These are phyloP conservation scores for Cantharis lateralis DNA, from an alignment of 2,888 invertebrate species.

Conservation along the genomic window DNA sequence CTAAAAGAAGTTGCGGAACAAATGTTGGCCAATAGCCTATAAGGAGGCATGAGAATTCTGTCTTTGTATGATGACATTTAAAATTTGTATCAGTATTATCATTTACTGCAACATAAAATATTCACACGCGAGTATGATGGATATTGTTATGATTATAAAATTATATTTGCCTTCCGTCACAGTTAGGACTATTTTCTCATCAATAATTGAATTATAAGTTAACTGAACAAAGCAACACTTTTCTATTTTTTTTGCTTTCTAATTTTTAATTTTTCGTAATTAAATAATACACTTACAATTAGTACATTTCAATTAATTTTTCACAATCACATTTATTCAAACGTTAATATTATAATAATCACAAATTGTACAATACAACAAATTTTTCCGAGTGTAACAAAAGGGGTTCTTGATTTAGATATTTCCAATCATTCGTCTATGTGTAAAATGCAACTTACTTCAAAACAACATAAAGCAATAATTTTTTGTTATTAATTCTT, in stretches of 20 bases:
- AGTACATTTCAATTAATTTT: background rate
- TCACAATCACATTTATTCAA: background rate
- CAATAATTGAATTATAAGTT: background rate
- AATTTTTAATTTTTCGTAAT: background rate
- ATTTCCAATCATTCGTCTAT: no score
- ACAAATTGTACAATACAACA: no score
- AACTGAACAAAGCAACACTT: background rate
- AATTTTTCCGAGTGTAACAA: no score
- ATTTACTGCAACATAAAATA: background rate
- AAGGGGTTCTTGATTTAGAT: no score
- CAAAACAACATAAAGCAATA: no score
- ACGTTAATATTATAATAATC: background rate
- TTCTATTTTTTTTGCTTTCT: background rate
- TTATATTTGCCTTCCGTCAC: background rate
- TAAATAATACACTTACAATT: background rate
- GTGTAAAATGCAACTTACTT: no score
- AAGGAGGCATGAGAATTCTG: conserved; percentile 53
- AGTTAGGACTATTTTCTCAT: background rate
- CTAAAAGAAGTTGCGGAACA: conserved; percentile 47
- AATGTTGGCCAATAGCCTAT: conserved; percentile 51
- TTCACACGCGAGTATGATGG: background rate
- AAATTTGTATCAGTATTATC: conserved; percentile 3
- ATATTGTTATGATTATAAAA: background rate
- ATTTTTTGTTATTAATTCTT: no score
- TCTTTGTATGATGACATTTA: conserved; percentile 42